Conservation (phyloP, 2,113 vertebrate species). For the Pachypanchax playfairii region DNA sequence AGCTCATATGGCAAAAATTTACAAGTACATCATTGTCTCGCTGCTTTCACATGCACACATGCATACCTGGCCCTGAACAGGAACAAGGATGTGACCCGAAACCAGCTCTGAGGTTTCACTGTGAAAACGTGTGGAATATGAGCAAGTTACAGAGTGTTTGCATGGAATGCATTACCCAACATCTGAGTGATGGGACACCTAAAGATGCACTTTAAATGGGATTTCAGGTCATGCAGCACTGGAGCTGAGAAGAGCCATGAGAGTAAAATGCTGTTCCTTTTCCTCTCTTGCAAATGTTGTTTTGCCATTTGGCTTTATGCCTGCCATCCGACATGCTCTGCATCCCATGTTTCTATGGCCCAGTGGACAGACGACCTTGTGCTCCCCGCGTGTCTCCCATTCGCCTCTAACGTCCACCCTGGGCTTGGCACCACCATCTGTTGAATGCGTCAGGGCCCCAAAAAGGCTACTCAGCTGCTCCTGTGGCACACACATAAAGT, state of each 20-base stretch:
- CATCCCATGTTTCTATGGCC: conserved; percentile 55
- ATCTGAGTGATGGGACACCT: conserved; percentile 43
- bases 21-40: conserved; percentile 36
- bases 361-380: conserved; percentile 35
- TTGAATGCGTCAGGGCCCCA: conserved; percentile 69
- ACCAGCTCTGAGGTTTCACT: conserved; percentile 30
- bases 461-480: conserved; percentile 75
- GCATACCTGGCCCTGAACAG: conserved; percentile 28
- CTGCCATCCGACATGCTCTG: conserved; percentile 54
- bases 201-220: conserved; percentile 29
- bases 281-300: conserved; percentile 36
- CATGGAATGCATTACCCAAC: conserved; percentile 31
- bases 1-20: conserved; percentile 20
- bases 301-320: conserved; percentile 60
- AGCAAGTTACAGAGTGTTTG: conserved; percentile 13
- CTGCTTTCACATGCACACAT: no score
- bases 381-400: not conserved
- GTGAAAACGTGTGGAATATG: conserved; percentile 35
- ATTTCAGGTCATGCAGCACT: conserved; percentile 32
- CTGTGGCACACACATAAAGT: conserved; percentile 35
- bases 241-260: conserved; percentile 11
- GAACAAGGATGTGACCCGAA: conserved; percentile 24
- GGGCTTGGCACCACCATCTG: conserved; percentile 73
- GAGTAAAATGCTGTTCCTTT: conserved; percentile 22
- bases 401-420: conserved; percentile 32